Conservation (phyloP, 2,797 vertebrate genomes). For the Enoplosus armatus region DNA sequence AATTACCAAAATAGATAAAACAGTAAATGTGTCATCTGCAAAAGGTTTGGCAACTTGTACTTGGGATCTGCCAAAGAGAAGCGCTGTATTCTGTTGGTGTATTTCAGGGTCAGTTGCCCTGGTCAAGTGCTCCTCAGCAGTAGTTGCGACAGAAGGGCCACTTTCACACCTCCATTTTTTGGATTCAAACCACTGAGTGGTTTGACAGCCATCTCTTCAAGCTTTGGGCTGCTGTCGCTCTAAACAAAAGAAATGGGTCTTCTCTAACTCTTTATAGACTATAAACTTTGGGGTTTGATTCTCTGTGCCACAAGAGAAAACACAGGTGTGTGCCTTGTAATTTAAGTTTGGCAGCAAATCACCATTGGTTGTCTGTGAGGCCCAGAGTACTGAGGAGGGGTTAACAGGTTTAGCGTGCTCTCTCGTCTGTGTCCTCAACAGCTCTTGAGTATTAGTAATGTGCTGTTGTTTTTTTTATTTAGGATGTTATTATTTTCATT, state of each 20-base stretch:
- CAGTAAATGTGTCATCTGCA: not conserved
- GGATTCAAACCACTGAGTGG: slow-evolving; percentile 21
- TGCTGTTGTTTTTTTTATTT: not conserved
- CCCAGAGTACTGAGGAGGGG: not conserved
- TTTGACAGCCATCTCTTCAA: not conserved
- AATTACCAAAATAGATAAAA: not conserved
- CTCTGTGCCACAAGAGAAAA: slow-evolving; percentile 10
- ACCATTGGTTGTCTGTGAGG: not conserved
- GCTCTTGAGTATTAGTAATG: not conserved
- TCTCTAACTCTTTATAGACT: slow-evolving; percentile 1
- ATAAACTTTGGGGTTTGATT: slow-evolving; percentile 15
- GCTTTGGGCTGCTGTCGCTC: slow-evolving; percentile 6
- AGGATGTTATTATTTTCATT: slow-evolving; percentile 14
- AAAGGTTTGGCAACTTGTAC: not conserved
- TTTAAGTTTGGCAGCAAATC: slow-evolving; percentile 29
- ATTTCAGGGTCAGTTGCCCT: not conserved
- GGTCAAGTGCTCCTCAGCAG: slow-evolving; percentile 11
- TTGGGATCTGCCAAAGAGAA: not conserved
- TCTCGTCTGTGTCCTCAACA: not conserved
- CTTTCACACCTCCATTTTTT: not conserved
- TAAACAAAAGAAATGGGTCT: not conserved
- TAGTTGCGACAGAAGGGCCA: not conserved
- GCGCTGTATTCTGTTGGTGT: not conserved
- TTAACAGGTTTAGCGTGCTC: not conserved
- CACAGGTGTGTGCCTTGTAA: not conserved